phyloP scores from a whole-genome alignment of 2,797 vertebrate genomes.

The Xenops minutus region DNA sequence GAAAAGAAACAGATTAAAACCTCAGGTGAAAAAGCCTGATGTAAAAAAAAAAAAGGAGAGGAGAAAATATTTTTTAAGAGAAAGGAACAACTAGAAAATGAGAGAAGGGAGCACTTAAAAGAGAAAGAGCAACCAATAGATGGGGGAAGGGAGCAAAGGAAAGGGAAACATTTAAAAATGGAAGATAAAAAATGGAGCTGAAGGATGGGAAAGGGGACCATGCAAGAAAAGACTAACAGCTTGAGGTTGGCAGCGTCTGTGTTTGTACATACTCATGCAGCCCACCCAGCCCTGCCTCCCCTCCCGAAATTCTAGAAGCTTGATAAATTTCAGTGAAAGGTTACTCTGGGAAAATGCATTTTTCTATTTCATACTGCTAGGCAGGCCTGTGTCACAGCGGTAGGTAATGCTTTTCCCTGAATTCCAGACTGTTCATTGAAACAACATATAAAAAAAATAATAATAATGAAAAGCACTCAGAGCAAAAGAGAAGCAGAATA shows the following conservation, averaged over 20 bases:
- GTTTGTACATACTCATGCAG: neutral
- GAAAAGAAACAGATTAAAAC: neutral
- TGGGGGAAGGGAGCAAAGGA: neutral
- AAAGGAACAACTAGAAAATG: neutral
- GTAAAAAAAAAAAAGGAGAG: neutral
- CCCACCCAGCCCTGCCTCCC: neutral
- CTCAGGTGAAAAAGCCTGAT: neutral
- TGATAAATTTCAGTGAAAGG: neutral
- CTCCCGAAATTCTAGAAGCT: neutral
- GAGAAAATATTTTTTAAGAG: neutral
- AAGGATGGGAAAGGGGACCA: neutral
- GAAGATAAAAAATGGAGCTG: neutral
- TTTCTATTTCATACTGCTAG: neutral
- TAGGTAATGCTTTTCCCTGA: neutral
- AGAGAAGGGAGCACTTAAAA: neutral
- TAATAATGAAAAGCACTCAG: neutral
- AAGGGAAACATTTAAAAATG: neutral
- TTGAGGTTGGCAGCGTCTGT: neutral
- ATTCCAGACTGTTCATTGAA: slow-evolving; percentile 29
- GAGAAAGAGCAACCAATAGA: neutral
- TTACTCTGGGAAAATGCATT: neutral
- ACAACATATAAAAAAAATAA: neutral
- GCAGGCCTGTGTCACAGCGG: neutral
- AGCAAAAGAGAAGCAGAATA: neutral
- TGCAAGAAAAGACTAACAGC: slow-evolving; percentile 12